Evolutionary conservation across 2,797 vertebrate species (phyloP), one percentile per base, ranked within the genome.

Genomic region (Enteromius trimaculatus): DNA sequence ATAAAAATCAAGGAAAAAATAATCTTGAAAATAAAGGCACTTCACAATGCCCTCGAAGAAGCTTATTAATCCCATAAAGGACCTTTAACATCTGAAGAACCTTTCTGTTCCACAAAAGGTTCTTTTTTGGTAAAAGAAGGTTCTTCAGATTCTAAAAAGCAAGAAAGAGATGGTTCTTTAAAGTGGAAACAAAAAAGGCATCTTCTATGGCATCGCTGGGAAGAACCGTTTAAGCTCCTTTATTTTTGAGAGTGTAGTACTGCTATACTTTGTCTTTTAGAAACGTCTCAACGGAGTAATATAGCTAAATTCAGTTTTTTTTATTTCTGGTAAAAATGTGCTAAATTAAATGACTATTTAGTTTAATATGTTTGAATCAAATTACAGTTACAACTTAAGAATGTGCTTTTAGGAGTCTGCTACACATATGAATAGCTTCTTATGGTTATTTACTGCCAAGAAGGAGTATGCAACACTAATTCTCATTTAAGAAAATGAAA

Each of bases 261-360:
- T n/a, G 14, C 11, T 66, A 64, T 31, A 4, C 53, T 58, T 26
- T 60, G n/a, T 26, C 55, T 65, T 65, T 7, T 34, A 64, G 29
- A 65, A 19, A 65, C 3, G 9, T 11, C 4, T 68, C 9, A 68
- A 5, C 3, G 5, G 8, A 68, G 64, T 37, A 4, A 66, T 37
- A 8, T 70, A 70, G 23, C 37, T 62, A 44, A 11, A 16, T 13
- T 74, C 6, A 55, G 37, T n/a, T 13, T 21, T 74, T 37, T n/a
- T 9, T 7, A 1, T 39, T 39, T 34, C 10, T 14, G 19, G 10
- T 4, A 74, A n/a, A 51, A 31, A 31, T 7, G 6, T 31, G 60
- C 26, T 31, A 17, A 64, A 55, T 74, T 14, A 74, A 74, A 74
- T 74, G 5, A 49, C n/a, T 14, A 53, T 53, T 72, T 51, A 72